Conservation (phyloP, 2,888 invertebrate species). For the Tryphoninae sp. region DNA sequence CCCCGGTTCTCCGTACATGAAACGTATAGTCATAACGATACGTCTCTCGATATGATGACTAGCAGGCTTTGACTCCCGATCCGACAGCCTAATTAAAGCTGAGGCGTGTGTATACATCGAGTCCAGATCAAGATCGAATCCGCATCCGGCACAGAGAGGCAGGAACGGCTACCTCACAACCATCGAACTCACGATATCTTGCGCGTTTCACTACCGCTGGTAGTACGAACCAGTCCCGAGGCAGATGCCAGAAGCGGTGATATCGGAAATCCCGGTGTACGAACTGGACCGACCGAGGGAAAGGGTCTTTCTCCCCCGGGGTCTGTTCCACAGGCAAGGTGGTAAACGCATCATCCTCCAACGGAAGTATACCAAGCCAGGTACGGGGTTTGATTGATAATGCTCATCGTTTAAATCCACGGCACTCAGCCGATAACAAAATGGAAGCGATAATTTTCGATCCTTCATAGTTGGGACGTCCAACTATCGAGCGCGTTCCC, state of each 20-base stretch:
- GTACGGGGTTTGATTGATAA: constrained; percentile 28
- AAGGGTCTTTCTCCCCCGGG: constrained; percentile 21
- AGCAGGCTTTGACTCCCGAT: constrained; percentile 26
- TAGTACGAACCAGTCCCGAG: constrained; percentile 3
- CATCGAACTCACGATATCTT: constrained; percentile 37
- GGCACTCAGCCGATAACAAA: constrained; percentile 15
- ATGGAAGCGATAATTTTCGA: constrained; percentile 2
- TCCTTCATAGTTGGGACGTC: constrained; percentile 6
- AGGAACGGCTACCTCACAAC: constrained; percentile 3
- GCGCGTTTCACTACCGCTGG: background rate
- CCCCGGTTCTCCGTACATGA: constrained; percentile 19
- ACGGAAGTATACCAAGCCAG: background rate
- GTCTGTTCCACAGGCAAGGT: constrained; percentile 8
- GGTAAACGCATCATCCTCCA: constrained; percentile 1
- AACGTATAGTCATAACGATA: constrained; percentile 22
- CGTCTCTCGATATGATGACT: constrained; percentile 13
- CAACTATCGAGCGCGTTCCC: constrained; percentile 12
- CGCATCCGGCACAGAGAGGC: constrained; percentile 20
- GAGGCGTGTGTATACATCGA: constrained; percentile 2
- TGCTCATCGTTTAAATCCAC: constrained; percentile 18
- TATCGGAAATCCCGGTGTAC: constrained; percentile 52
- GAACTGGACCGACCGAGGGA: constrained; percentile 43
- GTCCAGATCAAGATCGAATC: constrained; percentile 42
- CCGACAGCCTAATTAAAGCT: constrained; percentile 53
- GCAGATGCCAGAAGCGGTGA: constrained; percentile 41